These are phyloP conservation scores for Orthonychiurus folsomi DNA, from an alignment of 2,888 invertebrate species.

Conservation along the genomic window DNA sequence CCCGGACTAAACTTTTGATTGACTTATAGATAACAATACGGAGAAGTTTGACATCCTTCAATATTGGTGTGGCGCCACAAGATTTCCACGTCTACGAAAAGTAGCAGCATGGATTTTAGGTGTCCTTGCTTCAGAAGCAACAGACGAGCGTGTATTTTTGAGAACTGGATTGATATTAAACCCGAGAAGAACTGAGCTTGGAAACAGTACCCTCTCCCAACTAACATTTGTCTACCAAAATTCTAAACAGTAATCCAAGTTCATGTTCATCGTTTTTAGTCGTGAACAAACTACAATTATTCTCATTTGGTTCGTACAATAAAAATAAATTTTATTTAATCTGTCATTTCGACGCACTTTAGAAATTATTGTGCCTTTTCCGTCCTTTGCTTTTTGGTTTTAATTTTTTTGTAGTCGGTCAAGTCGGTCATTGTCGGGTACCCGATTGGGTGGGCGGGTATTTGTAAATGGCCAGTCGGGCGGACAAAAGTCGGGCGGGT, in stretches of 20 bases:
- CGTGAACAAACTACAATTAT: not conserved
- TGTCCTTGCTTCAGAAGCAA: constrained; percentile 19
- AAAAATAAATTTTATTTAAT: too few species aligned
- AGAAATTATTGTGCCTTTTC: too few species aligned
- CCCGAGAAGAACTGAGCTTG: constrained; percentile 11
- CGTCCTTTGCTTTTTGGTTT: too few species aligned
- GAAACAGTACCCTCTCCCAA: constrained; percentile 10
- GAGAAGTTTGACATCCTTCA: not conserved
- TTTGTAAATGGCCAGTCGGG: not conserved
- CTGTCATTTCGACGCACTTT: too few species aligned
- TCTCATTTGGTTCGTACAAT: too few species aligned
- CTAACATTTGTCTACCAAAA: constrained; percentile 19
- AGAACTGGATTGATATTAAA: constrained; percentile 10
- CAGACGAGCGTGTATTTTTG: constrained; percentile 19
- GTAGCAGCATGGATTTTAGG: constrained; percentile 6
- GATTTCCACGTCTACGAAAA: constrained; percentile 1
- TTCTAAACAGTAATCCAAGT: not conserved
- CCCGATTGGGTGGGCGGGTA: not conserved
- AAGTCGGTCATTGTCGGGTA: not conserved
- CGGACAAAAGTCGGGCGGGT: not conserved
- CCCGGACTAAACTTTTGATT: not conserved
- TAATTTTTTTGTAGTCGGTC: not conserved
- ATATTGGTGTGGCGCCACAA: constrained; percentile 4
- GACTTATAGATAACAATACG: not conserved
- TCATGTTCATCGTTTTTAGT: not conserved